phyloP scores from a whole-genome alignment of 2,113 vertebrate genomes.

The Paralichthys olivaceus region DNA sequence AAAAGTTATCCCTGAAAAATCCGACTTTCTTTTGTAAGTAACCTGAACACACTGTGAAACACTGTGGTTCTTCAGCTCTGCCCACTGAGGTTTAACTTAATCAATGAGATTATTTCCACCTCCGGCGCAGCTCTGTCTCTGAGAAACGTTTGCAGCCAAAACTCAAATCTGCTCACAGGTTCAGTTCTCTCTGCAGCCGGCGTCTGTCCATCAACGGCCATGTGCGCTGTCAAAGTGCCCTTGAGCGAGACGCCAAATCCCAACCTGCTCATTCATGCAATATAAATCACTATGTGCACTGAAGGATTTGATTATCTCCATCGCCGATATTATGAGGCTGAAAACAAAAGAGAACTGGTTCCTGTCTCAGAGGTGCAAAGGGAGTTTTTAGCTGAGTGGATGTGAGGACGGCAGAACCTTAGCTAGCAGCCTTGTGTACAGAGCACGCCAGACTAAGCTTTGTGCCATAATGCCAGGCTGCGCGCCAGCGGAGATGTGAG shows the following conservation, averaged over 20 bases:
- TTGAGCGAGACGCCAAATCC: constrained; percentile 49
- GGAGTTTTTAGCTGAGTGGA: constrained; percentile 11
- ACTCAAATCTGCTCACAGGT: constrained; percentile 22
- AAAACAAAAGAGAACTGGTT: constrained; percentile 36
- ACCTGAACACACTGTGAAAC: not conserved
- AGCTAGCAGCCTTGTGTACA: not conserved
- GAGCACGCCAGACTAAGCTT: constrained; percentile 41
- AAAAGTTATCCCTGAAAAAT: constrained; percentile 2
- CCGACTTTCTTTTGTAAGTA: not conserved
- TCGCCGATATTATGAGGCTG: constrained; percentile 23
- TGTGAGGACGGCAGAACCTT: constrained; percentile 39
- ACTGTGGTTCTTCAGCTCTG: not conserved
- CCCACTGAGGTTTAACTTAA: constrained; percentile 30
- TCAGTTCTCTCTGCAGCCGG: constrained; percentile 30
- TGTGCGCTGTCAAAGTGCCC: constrained; percentile 35
- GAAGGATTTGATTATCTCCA: constrained; percentile 51
- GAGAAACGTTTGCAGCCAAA: not conserved
- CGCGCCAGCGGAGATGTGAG: constrained; percentile 17
- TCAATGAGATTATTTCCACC: constrained; percentile 33
- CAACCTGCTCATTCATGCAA: constrained; percentile 42
- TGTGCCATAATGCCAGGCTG: constrained; percentile 31
- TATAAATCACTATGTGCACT: constrained; percentile 30
- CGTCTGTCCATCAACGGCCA: constrained; percentile 36
- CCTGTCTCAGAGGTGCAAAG: not conserved
- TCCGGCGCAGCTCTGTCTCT: not conserved